phyloP scores from a whole-genome alignment of 2,888 invertebrate genomes.

The Hololepta plana region DNA sequence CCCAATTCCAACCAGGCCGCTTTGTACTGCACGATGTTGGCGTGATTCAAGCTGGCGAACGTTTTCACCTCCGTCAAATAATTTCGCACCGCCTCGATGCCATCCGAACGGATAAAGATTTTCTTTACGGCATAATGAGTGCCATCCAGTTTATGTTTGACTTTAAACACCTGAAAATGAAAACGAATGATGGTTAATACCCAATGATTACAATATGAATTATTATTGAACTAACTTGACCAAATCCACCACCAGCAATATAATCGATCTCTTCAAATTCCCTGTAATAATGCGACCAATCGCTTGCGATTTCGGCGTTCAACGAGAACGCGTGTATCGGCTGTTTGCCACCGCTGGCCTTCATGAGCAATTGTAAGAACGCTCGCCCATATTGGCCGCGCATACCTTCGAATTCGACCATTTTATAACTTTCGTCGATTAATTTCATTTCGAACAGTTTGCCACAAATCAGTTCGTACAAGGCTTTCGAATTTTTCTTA shows the following conservation, averaged over 20 bases:
- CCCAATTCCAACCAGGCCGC: constrained; percentile 64
- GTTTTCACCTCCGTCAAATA: constrained; percentile 65
- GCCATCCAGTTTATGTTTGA: constrained; percentile 55
- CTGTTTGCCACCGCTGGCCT: constrained; percentile 34
- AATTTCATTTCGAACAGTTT: constrained; percentile 48
- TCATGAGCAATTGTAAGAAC: constrained; percentile 41
- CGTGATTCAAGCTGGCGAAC: constrained; percentile 58
- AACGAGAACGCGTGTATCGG: constrained; percentile 33
- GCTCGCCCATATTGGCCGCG: constrained; percentile 49
- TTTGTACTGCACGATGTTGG: constrained; percentile 68
- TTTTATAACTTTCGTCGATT: constrained; percentile 49
- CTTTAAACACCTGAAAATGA: constrained; percentile 34
- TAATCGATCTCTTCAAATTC: constrained; percentile 53
- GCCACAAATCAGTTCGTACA: constrained; percentile 49
- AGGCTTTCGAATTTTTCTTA: constrained; percentile 27
- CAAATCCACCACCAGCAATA: constrained; percentile 61
- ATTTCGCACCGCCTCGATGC: constrained; percentile 41
- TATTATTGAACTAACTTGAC: constrained; percentile 31
- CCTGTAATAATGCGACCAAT: constrained; percentile 45
- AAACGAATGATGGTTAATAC: constrained; percentile 2
- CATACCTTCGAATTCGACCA: constrained; percentile 51
- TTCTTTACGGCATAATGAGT: constrained; percentile 68
- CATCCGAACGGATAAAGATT: constrained; percentile 43
- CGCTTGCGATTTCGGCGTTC: constrained; percentile 30
- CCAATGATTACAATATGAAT: neutral